Evolutionary conservation across 2,113 vertebrate species (phyloP).

Genomic region (Seriola rivoliana): DNA sequence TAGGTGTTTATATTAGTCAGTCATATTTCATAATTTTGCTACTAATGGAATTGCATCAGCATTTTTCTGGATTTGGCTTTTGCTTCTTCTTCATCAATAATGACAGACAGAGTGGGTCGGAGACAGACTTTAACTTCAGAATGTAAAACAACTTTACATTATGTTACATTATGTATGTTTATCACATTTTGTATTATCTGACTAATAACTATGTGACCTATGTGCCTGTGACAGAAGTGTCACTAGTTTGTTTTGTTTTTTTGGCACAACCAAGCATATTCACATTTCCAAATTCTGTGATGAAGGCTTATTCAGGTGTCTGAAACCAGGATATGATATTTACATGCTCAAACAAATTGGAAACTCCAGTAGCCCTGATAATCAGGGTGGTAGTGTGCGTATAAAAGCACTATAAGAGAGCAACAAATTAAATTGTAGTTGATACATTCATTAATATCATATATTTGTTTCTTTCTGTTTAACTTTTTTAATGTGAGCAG

Average conservation of each 20-base stretch:
- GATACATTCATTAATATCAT: neutral
- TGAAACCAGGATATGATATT: neutral
- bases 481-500: neutral
- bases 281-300: neutral
- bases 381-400: neutral
- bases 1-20: neutral
- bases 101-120: no score
- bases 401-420: neutral
- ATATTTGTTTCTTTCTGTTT: neutral
- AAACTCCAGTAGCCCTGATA: neutral
- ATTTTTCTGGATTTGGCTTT: neutral
- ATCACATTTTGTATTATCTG: neutral
- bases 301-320: neutral
- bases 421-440: neutral
- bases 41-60: neutral
- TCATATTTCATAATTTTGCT: neutral
- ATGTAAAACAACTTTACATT: neutral
- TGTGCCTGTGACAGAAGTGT: neutral
- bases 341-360: neutral
- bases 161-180: neutral
- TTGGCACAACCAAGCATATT: no score
- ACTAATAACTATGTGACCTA: neutral
- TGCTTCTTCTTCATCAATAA: neutral
- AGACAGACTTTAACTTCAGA: neutral
- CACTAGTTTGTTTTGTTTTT: neutral